These are phyloP conservation scores for Hyles vespertilio DNA, from an alignment of 1,140 invertebrate genomes.

Conservation along the genomic window DNA sequence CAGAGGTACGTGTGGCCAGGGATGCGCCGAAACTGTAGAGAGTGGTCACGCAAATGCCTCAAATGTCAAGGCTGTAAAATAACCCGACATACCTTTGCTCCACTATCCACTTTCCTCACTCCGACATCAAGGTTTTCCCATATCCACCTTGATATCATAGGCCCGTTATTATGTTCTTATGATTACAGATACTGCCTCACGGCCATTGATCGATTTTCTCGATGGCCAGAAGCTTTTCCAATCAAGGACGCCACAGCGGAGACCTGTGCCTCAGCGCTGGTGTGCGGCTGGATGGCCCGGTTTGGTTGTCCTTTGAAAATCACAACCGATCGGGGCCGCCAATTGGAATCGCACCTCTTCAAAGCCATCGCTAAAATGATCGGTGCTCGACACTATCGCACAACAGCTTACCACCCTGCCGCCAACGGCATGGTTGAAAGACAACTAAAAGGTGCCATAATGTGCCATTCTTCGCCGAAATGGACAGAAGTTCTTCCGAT, in stretches of 20 bases:
- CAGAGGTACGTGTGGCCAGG: conserved; percentile 1
- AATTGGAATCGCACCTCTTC: conserved; percentile 51
- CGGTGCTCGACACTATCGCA: conserved; percentile 20
- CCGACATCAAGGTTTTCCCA: conserved; percentile 4
- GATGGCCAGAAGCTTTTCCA: conserved; percentile 43
- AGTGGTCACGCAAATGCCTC: conserved; percentile 1
- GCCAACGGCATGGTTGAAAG: conserved; percentile 5
- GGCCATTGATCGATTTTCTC: conserved; percentile 33
- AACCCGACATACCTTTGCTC: background rate
- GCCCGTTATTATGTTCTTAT: conserved; percentile 29
- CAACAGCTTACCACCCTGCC: conserved; percentile 19
- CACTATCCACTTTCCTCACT: background rate
- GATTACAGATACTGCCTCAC: conserved; percentile 37
- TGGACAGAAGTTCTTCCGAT: background rate
- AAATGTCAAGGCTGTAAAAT: conserved; percentile 1
- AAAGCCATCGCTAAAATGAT: conserved; percentile 8
- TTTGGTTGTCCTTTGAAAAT: conserved; percentile 50
- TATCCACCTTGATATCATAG: conserved; percentile 46
- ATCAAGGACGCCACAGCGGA: conserved; percentile 35
- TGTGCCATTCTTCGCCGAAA: background rate
- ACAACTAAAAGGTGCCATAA: conserved; percentile 4
- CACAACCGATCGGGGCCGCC: conserved; percentile 58
- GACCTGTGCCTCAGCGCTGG: conserved; percentile 11
- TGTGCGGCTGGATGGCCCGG: conserved; percentile 40
- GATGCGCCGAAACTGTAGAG: conserved; percentile 1